These are phyloP conservation scores for Echeneis naucrates DNA, from an alignment of 2,797 vertebrate genomes.

Conservation along the genomic window DNA sequence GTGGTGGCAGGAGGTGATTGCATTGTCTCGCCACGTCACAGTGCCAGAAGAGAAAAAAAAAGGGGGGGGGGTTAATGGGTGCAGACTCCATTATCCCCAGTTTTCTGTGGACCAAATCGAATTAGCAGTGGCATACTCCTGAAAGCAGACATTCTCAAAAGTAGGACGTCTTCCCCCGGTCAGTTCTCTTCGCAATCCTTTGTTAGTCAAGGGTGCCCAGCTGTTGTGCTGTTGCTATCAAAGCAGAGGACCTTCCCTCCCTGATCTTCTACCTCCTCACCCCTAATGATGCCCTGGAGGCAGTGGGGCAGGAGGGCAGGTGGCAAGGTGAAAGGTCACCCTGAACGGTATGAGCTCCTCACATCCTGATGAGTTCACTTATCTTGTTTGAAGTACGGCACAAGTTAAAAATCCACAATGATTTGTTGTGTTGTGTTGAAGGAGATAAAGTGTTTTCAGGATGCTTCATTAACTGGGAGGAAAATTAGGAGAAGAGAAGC, in stretches of 20 bases:
- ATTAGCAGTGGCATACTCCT: slow-evolving; percentile 77
- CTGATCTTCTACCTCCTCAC: slow-evolving; percentile 69
- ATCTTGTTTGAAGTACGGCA: slow-evolving; percentile 29
- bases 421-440: background rate
- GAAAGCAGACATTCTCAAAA: slow-evolving; percentile 68
- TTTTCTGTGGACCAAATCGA: slow-evolving; percentile 83
- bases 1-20: slow-evolving; percentile 41
- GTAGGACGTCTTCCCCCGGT: slow-evolving; percentile 57
- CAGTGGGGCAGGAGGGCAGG: slow-evolving; percentile 71
- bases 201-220: slow-evolving; percentile 69
- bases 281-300: slow-evolving; percentile 81
- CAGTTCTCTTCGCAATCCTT: slow-evolving; percentile 48
- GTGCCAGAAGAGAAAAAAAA: slow-evolving; percentile 55
- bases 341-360: slow-evolving; percentile 45
- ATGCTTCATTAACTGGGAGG: background rate
- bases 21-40: slow-evolving; percentile 67
- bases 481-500: background rate
- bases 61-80: too few relatives aligned
- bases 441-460: background rate
- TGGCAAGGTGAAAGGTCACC: slow-evolving; percentile 68
- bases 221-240: slow-evolving; percentile 72
- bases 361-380: slow-evolving; percentile 40
- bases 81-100: slow-evolving; percentile 61
- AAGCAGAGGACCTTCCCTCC: slow-evolving; percentile 59
- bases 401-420: slow-evolving; percentile 16